phyloP scores from a whole-genome alignment of 2,113 vertebrate species.

The Microcebus murinus region DNA sequence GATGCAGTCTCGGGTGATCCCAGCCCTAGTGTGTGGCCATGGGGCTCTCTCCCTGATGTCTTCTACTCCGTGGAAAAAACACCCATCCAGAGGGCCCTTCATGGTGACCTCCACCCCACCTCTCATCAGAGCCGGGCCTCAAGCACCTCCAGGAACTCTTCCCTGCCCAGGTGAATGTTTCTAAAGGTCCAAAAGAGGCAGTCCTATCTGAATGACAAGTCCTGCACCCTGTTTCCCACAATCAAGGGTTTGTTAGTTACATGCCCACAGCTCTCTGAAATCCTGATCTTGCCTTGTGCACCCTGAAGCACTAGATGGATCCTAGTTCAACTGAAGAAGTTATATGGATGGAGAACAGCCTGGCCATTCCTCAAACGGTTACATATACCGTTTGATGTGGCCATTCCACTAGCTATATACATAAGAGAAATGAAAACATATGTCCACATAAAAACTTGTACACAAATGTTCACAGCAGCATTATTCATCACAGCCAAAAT shows the following conservation, averaged over 20 bases:
- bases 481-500: fast-evolving
- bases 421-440: neutral
- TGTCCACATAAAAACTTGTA: neutral
- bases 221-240: neutral
- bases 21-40: neutral
- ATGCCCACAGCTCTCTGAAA: neutral
- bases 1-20: neutral
- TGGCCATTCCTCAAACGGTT: neutral
- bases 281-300: neutral
- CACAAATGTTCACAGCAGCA: neutral
- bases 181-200: neutral
- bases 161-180: neutral
- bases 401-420: neutral
- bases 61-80: neutral
- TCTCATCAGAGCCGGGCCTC: neutral
- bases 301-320: neutral
- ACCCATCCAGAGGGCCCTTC: neutral
- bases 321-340: neutral
- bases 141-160: neutral
- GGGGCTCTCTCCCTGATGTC: neutral
- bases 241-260: neutral
- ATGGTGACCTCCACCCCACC: neutral
- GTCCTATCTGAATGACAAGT: neutral
- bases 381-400: fast-evolving
- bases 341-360: neutral